Evolutionary conservation across 1,140 invertebrate species (phyloP).

Genomic region (Zaprionus ghesquierei): DNA sequence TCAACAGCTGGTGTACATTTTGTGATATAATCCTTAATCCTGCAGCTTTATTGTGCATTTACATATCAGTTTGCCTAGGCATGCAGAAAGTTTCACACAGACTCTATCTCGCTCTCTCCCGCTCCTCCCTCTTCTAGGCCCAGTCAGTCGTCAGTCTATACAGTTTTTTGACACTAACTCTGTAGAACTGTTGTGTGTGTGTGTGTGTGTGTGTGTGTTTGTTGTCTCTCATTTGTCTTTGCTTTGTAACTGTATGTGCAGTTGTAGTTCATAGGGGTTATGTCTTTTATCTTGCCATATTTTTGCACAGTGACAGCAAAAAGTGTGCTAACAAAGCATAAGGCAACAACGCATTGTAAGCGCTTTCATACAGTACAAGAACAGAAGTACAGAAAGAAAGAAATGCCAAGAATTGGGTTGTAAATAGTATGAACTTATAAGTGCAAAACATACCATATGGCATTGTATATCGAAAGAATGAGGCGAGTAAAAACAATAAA

Average conservation of each 20-base stretch:
- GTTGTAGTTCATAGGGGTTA: conserved; percentile 17
- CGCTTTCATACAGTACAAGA: not conserved
- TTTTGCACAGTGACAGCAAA: conserved; percentile 8
- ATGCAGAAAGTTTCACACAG: conserved; percentile 3
- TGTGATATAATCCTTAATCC: conserved; percentile 47
- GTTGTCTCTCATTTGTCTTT: conserved; percentile 3
- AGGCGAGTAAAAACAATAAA: not conserved
- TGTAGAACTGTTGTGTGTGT: conserved; percentile 7
- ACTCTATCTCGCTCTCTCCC: conserved; percentile 5
- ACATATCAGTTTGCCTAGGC: conserved; percentile 22
- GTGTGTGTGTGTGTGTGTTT: too few relatives aligned
- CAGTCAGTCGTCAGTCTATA: conserved; percentile 8
- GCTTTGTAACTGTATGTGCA: conserved; percentile 6
- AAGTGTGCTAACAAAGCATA: conserved; percentile 16
- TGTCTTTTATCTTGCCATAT: conserved; percentile 22
- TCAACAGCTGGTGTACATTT: conserved; percentile 3
- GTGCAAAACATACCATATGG: not conserved
- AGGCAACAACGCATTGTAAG: not conserved
- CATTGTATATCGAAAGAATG: not conserved
- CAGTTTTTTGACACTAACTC: conserved; percentile 34
- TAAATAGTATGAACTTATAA: not conserved
- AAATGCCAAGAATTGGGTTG: not conserved
- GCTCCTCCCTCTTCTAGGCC: not conserved
- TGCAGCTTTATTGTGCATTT: conserved; percentile 42
- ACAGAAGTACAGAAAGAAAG: not conserved